A percentile compares a stretch with the other conserved stretches of the same genome.
Conservation (phyloP, 2,888 invertebrate species). For the Microctonus hyperodae region DNA sequence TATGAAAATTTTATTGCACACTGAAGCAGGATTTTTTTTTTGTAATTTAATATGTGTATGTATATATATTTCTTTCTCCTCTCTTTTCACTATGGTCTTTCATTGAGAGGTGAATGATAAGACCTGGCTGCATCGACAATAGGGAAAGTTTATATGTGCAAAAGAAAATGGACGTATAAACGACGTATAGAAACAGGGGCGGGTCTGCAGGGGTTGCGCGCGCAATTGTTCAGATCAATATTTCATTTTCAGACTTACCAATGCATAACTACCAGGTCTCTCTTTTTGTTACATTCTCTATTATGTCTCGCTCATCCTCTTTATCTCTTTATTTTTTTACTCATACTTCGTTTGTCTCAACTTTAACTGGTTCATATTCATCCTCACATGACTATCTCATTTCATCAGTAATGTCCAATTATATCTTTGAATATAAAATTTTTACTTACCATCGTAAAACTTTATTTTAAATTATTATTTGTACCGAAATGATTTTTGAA, state of each 20-base stretch:
- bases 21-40: not conserved
- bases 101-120: conserved; percentile 14
- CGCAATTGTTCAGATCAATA: conserved; percentile 60
- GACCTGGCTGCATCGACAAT: conserved; percentile 10
- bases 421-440: no score
- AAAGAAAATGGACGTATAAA: conserved; percentile 18
- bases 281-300: conserved; percentile 32
- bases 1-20: not conserved
- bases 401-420: not conserved
- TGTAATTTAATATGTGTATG: no score
- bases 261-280: conserved; percentile 36
- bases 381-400: conserved; percentile 4
- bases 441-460: no score
- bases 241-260: conserved; percentile 60
- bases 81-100: not conserved
- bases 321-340: conserved; percentile 35
- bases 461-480: no score
- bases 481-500: no score
- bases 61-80: not conserved
- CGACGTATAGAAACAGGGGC: conserved; percentile 38
- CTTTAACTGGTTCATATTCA: conserved; percentile 18
- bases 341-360: conserved; percentile 20
- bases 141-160: conserved; percentile 18
- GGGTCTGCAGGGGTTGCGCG: conserved; percentile 61
- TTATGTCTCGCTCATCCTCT: conserved; percentile 35